Evolutionary conservation across 2,888 invertebrate species (phyloP), one percentile per base, ranked within the genome.

Genomic region (Notocelia uddmanniana): DNA sequence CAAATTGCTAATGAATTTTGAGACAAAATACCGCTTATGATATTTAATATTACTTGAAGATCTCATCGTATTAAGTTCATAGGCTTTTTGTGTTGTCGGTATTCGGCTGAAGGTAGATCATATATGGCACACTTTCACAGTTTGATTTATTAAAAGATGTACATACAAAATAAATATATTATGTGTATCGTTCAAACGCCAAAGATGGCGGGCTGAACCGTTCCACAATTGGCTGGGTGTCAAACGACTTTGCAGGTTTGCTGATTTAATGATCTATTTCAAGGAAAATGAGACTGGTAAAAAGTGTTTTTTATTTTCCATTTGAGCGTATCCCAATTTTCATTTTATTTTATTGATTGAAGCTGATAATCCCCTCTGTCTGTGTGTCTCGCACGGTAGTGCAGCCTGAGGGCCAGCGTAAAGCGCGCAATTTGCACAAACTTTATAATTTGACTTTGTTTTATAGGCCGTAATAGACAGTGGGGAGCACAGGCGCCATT

Each of bases 401-500:
- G 73, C 74, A 74, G 74, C 85, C 77, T 41, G 45, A 77, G 80
- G 85, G 79, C 73, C 68, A 69, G 77, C 69, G 81, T 81, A 81
- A 82, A 82, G 80, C 80, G 81, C 76, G 80, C 84, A 84, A 87
- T 89, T 88, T 85, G 81, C 80, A 75, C 80, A 82, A 87, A 88
- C 85, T 84, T 84, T 81, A 84, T 87, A 87, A 87, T 87, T 88
- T 81, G 80, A 81, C 81, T 83, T 85, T 85, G 83, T 85, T 89
- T 88, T 87, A 87, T 87, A 79, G 83, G 77, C 79, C 77, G 80
- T 83, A 85, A 85, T 81, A 79, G 79, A 83, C 81, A 82, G 79
- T 79, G 80, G 79, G 79, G 45, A 45, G 82, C 80, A 67, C 68
- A 74, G 60, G 55, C 71, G 68, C 74, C 70, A 72, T 76, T 76